Evolutionary conservation across 2,113 vertebrate genomes (phyloP), one percentile per base, ranked within the genome.

Genomic region (Rhinichthys klamathensis): DNA sequence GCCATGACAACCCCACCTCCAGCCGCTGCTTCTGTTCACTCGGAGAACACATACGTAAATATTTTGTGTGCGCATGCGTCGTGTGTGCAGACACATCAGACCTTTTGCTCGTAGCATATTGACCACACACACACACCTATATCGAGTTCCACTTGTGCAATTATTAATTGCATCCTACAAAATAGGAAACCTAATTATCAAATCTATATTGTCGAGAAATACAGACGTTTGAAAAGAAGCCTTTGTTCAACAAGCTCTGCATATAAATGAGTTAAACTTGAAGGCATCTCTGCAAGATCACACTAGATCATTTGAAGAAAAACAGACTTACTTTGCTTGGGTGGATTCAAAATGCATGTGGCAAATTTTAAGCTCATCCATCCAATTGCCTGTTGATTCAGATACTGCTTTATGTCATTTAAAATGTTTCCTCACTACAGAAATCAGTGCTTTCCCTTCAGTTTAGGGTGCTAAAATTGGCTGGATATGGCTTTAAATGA

Each of bases 1-100:
- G 90, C 94, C 93, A 94, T 94, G 93, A 94, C 93, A 95, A 96
- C 95, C 93, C 89, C 92, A 94, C 92, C 93, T 94, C 93, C 89
- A 89, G 87, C 82, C 82, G 75, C 87, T 74, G 84, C 84, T 56
- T 89, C 86, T 84, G 63, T 77, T 91, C 73, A 89, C 90, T 92
- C 85, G 32, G 83, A 79, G 84, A 88, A 54, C 80, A 54, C 86
- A 87, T 80, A 82, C 85, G 80, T 30, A 91, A 87, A 89, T 89
- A 89, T 86, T 88, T 89, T 88, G 90, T 90, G 91, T 87, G 85
- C 91, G 91, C 89, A 84, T 81, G 80, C 86, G 35, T 83, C 13
- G 15, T 76, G 85, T 84, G 83, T 70, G 63, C 70, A 79, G 69
- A 85, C 63, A 85, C 78, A 78, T 79, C 88, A 84, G 84, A 87